Evolutionary conservation across 2,888 invertebrate genomes (phyloP), one percentile per base, ranked within the genome.

Genomic region (Actias luna): DNA sequence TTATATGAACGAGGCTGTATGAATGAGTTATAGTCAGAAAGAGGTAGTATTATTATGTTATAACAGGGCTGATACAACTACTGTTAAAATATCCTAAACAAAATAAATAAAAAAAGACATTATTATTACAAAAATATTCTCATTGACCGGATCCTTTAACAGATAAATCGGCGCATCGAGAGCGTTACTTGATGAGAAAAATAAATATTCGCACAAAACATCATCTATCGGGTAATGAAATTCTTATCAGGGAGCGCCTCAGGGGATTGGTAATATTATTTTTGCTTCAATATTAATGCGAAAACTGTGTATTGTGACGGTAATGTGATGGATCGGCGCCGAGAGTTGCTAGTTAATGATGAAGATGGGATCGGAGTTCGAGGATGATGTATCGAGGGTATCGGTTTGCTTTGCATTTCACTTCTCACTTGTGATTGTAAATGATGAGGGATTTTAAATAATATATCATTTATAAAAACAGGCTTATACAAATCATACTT

Each of bases 221-320:
- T n/a, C n/a, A n/a, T 61, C 69, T 70, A 73, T 65, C 68, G 65
- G 63, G 62, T 83, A 83, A 84, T 83, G 80, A 82, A 82, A 79
- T 83, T 80, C 78, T 80, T 85, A 82, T 84, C 82, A 65, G 70
- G 63, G 66, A 65, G 68, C 67, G 65, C 69, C 71, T 67, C 67
- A 63, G 58, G 69, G 71, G 69, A 71, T 69, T 70, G 69, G 76
- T 79, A 85, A 85, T 83, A 81, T 81, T 84, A 85, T 84, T 85
- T 82, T 66, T 71, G 65, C 69, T 65, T 61, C 63, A 61, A 70
- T 70, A 83, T 85, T 88, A 88, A 88, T 88, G 88, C 78, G 77
- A 83, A 85, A 85, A 77, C 81, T 82, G 83, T 88, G 87, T 88
- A 86, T 86, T 87, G 83, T 85, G 77, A 75, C 65, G 73, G 71